Percentiles rank a stretch among this genome's conserved stretches.
Conservation (phyloP, 2,113 vertebrate species). For the Oryctolagus cuniculus region mOryCun1.1 NC_091452.1:2073501-2074000, state of each 20-base stretch:
- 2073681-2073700: accelerated
- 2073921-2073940: not conserved
- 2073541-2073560: no score
- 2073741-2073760: accelerated
- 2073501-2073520: accelerated
- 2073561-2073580: no score
- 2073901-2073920: not conserved
- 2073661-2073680: accelerated
- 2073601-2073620: accelerated
- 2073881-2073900: not conserved
- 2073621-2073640: no score
- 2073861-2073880: not conserved
- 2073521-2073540: no score
- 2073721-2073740: no score
- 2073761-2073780: accelerated
- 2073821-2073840: not conserved
- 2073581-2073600: not conserved
- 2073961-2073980: no score
- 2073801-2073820: not conserved
- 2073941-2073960: not conserved
- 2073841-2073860: not conserved
- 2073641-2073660: no score
- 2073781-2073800: accelerated
- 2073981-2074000: not conserved
- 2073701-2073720: accelerated